Evolutionary conservation across 2,797 vertebrate species (phyloP), one percentile per base, ranked within the genome.

Genomic region (Molossus alvarezi): DNA sequence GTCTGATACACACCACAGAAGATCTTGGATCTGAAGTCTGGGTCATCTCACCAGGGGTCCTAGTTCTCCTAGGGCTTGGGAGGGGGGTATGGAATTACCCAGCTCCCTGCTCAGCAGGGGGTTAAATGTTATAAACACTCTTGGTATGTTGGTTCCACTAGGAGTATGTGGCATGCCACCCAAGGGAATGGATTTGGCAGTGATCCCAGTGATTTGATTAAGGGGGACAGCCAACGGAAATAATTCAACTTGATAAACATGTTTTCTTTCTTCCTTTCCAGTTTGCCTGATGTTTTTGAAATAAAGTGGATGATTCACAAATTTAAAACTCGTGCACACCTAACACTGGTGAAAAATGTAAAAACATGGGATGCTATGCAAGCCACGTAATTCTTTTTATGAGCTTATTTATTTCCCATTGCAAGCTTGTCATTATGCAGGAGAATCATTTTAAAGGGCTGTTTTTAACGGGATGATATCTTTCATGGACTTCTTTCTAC

Each of bases 401-500:
- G 27, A 58, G 48, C 45, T 93, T 87, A 94, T 91, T 91, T 77
- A 45, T 90, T 90, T 95, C 55, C 20, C 17, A 29, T 21, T 85
- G 4, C 33, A 89, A 95, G 6, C 23, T 72, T 71, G 11, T 57
- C 33, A 45, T 60, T 17, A 55, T 37, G 20, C 33, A 85, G n/a
- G 57, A 95, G 18, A 88, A 62, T 83, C 48, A 69, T 57, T 79
- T 88, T 27, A 85, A 91, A 90, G 10, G n/a, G 6, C 33, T 82
- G 1, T 95, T 25, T 87, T 92, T 69, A 75, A 33, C 3, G 72
- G 11, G 37, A 37, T 82, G 45, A 15, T 82, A 29, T 75, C 57
- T 91, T 92, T 90, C 51, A 95, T 48, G 18, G 9, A 83, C 15
- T 94, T 93, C 60, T 91, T 95, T 95, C 62, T 91, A 60, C 27